Evolutionary conservation across 2,888 invertebrate genomes (phyloP).

Genomic region (Patella ulyssiponensis): DNA sequence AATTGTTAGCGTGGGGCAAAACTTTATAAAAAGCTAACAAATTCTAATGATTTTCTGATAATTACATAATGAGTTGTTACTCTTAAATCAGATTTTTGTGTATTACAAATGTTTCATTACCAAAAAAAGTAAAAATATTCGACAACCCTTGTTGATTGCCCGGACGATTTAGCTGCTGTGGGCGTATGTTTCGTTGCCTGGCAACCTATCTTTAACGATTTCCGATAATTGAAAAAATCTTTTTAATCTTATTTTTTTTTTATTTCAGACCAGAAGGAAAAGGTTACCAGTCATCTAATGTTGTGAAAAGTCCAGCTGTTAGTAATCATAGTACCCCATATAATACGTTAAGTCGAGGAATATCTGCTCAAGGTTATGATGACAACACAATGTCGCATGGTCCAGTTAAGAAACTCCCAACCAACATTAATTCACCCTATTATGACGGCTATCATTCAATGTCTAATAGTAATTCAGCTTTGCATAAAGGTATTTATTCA

Average conservation of each 20-base stretch:
- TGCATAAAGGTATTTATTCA: too few relatives aligned
- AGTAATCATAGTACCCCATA: constrained; percentile 57
- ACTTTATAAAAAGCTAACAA: too few relatives aligned
- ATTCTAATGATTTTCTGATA: too few relatives aligned
- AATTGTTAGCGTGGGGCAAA: too few relatives aligned
- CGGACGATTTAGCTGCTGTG: too few relatives aligned
- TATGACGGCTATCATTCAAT: constrained; percentile 5
- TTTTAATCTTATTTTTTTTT: background rate
- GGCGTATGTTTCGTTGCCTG: too few relatives aligned
- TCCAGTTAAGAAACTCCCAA: constrained; percentile 33
- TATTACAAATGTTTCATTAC: too few relatives aligned
- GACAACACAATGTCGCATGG: constrained; percentile 60
- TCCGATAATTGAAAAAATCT: background rate
- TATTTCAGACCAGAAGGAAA: constrained; percentile 30
- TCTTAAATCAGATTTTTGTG: too few relatives aligned
- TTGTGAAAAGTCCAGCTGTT: constrained; percentile 24
- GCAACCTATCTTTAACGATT: too few relatives aligned
- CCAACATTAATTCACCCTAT: constrained; percentile 6
- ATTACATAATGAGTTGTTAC: too few relatives aligned
- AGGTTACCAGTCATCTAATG: constrained; percentile 23
- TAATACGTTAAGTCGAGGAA: constrained; percentile 61
- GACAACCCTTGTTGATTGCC: too few relatives aligned
- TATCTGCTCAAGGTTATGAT: constrained; percentile 63
- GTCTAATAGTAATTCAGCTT: constrained; percentile 10
- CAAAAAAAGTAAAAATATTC: too few relatives aligned